Percentiles rank a stretch among this genome's conserved stretches.
Conservation (phyloP, 2,888 invertebrate species). For the Willowsia nigromaculata region DNA sequence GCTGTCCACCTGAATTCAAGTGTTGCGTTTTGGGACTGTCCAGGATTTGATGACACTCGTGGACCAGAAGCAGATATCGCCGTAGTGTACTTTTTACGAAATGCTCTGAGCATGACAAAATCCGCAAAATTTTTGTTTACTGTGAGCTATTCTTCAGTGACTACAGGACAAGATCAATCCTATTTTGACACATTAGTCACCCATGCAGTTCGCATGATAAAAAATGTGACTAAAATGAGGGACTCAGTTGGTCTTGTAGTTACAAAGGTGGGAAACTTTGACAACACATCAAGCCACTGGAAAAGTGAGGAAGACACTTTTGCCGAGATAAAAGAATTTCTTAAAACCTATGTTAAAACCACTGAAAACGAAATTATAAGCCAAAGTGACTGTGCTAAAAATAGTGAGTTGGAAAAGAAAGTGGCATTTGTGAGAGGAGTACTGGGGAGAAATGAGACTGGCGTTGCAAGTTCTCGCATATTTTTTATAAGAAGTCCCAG, state of each 20-base stretch:
- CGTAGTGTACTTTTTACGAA: neutral
- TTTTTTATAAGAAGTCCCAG: neutral
- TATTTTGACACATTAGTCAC: neutral
- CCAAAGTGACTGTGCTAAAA: neutral
- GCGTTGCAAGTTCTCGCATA: neutral
- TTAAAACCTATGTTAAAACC: neutral
- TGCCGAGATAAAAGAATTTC: neutral
- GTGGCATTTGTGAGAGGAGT: too few species aligned
- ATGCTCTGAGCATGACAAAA: neutral
- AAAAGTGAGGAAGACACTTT: too few species aligned
- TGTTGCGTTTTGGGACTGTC: conserved; percentile 45
- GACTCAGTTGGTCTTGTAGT: too few species aligned
- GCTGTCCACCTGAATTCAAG: neutral
- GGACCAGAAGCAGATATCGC: conserved; percentile 27
- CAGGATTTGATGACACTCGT: conserved; percentile 42
- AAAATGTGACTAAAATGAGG: neutral
- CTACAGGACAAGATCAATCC: neutral
- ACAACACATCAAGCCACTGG: too few species aligned
- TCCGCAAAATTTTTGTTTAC: neutral
- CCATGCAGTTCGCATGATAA: neutral
- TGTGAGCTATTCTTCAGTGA: neutral
- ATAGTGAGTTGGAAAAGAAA: neutral
- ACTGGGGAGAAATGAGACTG: neutral
- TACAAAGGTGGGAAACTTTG: too few species aligned
- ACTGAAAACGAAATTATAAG: neutral